Evolutionary conservation across 1,140 invertebrate species (phyloP).

Genomic region (Panulirus ornatus): DNA sequence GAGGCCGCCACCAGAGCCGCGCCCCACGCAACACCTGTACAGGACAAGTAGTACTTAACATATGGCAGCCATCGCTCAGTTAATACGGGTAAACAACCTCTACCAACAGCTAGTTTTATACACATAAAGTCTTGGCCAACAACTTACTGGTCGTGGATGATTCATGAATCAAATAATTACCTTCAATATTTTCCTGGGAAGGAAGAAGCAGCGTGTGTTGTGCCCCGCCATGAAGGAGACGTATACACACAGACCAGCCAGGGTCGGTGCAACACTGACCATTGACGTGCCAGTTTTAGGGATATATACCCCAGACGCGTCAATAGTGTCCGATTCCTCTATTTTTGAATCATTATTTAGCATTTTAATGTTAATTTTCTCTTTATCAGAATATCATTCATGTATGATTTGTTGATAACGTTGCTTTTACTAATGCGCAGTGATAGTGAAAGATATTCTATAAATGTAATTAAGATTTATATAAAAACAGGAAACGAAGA

Average conservation of each 20-base stretch:
- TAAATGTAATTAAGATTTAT: not conserved
- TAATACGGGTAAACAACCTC: too few species aligned
- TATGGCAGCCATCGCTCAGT: too few species aligned
- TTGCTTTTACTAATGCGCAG: not conserved
- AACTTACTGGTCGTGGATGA: too few species aligned
- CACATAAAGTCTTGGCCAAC: not conserved
- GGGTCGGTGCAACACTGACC: not conserved
- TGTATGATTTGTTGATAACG: not conserved
- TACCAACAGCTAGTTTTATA: too few species aligned
- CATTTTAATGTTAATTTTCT: not conserved
- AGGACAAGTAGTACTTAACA: not conserved
- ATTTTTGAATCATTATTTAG: not conserved
- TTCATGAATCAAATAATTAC: not conserved
- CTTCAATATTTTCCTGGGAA: not conserved
- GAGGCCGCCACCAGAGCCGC: not conserved
- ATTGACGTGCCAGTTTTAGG: not conserved
- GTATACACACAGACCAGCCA: not conserved
- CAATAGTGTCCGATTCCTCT: constrained; percentile 10
- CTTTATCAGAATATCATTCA: not conserved
- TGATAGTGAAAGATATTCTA: not conserved
- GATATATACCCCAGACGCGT: not conserved
- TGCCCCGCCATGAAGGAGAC: not conserved
- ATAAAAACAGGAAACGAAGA: not conserved
- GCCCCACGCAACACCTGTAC: not conserved
- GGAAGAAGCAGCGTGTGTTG: not conserved